Evolutionary conservation across 1,140 invertebrate genomes (phyloP).

Genomic region (Phthorimaea operculella): DNA sequence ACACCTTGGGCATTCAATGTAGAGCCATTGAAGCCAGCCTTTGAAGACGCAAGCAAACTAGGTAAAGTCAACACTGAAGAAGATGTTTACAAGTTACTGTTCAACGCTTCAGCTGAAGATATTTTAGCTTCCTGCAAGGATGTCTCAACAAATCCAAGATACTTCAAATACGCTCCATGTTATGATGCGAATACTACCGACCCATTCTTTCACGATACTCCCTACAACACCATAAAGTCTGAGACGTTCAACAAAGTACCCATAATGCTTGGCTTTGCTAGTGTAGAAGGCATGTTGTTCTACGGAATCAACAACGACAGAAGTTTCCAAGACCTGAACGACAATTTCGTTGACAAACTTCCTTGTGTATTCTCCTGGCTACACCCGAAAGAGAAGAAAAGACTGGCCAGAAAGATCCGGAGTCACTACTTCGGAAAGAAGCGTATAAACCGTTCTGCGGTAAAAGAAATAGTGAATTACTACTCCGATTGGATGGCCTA

Average conservation of each 20-base stretch:
- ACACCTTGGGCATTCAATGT: slow-evolving; percentile 51
- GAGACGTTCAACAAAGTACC: slow-evolving; percentile 49
- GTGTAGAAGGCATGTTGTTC: slow-evolving; percentile 44
- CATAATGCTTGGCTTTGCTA: slow-evolving; percentile 39
- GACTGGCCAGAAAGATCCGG: slow-evolving; percentile 27
- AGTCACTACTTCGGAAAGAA: slow-evolving; percentile 39
- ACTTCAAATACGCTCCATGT: slow-evolving; percentile 51
- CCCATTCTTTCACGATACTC: slow-evolving; percentile 41
- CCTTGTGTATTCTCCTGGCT: slow-evolving; percentile 45
- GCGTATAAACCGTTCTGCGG: slow-evolving; percentile 21
- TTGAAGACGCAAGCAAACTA: slow-evolving; percentile 42
- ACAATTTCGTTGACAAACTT: slow-evolving; percentile 36
- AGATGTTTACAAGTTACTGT: slow-evolving; percentile 38
- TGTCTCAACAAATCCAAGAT: slow-evolving; percentile 34
- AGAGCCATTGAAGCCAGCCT: slow-evolving; percentile 26
- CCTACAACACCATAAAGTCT: slow-evolving; percentile 39
- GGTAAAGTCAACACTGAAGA: slow-evolving; percentile 22
- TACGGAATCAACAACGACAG: slow-evolving; percentile 32
- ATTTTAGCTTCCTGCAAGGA: slow-evolving; percentile 27
- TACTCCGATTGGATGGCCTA: slow-evolving; percentile 51
- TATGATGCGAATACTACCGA: slow-evolving; percentile 30
- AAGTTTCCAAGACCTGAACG: slow-evolving; percentile 33
- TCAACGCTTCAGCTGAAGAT: slow-evolving; percentile 21
- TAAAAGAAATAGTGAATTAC: slow-evolving; percentile 27
- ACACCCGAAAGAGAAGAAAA: slow-evolving; percentile 25